Conservation (phyloP, 1,140 invertebrate genomes). For the Sarcophaga peregrina region DNA sequence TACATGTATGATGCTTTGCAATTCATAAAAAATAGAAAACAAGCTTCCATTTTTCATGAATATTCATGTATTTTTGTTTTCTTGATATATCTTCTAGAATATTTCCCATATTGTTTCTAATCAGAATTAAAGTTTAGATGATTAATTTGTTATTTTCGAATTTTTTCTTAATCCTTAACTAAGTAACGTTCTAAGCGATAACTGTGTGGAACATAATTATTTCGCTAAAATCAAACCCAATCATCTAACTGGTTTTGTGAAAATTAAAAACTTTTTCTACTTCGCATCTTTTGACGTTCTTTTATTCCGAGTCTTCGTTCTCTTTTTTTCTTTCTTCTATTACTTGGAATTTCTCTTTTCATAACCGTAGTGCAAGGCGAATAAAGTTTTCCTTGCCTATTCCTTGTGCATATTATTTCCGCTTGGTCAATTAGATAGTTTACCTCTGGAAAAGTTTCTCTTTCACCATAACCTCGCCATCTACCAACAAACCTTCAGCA, state of each 20-base stretch:
- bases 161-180: no score
- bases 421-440: constrained; percentile 41
- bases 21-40: no score
- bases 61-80: no score
- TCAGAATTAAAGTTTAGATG: no score
- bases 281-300: not conserved
- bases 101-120: no score
- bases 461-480: not conserved
- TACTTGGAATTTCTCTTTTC: not conserved
- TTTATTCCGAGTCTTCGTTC: no score
- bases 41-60: no score
- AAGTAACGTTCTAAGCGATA: no score
- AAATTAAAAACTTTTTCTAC: not conserved
- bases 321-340: not conserved
- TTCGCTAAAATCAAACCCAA: not conserved
- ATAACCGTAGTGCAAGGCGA: not conserved
- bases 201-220: no score
- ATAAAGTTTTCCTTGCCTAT: not conserved
- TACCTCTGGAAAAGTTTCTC: constrained; percentile 22
- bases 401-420: constrained; percentile 34
- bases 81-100: no score
- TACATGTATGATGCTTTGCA: no score
- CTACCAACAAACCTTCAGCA: not conserved
- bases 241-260: not conserved
- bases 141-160: no score